phyloP scores from a whole-genome alignment of 1,140 invertebrate genomes.

The Drosophila tristis region DNA sequence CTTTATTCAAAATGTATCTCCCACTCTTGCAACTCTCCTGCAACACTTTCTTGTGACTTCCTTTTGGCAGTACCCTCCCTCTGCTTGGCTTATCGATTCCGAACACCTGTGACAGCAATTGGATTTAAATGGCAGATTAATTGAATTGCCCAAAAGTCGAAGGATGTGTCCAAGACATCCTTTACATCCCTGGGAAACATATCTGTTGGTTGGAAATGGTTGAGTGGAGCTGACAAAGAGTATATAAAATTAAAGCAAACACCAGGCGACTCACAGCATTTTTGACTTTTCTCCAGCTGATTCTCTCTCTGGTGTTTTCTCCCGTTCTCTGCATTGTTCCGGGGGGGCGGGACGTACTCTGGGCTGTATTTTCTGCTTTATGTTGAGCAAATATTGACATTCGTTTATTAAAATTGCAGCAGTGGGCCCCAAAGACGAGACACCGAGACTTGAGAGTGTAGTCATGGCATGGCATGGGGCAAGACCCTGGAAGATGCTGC shows the following conservation, averaged over 20 bases:
- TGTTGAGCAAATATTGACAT: constrained; percentile 82
- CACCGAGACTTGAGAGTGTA: constrained; percentile 20
- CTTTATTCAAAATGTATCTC: no score
- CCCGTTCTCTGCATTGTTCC: constrained; percentile 1
- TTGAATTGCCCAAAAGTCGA: constrained; percentile 49
- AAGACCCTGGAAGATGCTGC: constrained; percentile 35
- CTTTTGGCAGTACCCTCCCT: not conserved
- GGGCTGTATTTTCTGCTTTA: constrained; percentile 79
- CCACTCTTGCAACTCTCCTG: no score
- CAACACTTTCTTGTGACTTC: no score
- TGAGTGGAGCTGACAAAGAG: constrained; percentile 15
- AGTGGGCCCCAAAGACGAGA: constrained; percentile 60
- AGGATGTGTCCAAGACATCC: not conserved
- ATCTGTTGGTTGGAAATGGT: not conserved
- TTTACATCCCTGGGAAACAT: not conserved
- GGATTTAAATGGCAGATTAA: constrained; percentile 57
- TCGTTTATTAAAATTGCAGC: constrained; percentile 82
- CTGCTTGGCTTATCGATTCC: constrained; percentile 38
- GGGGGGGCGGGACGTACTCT: constrained; percentile 21
- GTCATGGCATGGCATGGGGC: constrained; percentile 27
- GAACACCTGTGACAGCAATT: constrained; percentile 55
- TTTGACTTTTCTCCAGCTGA: constrained; percentile 32
- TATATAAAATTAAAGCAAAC: constrained; percentile 61
- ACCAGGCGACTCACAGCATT: constrained; percentile 31
- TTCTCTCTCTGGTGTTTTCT: constrained; percentile 10